Evolutionary conservation across 2,797 vertebrate species (phyloP), one percentile per base, ranked within the genome.

Genomic region (Synanceia verrucosa): DNA sequence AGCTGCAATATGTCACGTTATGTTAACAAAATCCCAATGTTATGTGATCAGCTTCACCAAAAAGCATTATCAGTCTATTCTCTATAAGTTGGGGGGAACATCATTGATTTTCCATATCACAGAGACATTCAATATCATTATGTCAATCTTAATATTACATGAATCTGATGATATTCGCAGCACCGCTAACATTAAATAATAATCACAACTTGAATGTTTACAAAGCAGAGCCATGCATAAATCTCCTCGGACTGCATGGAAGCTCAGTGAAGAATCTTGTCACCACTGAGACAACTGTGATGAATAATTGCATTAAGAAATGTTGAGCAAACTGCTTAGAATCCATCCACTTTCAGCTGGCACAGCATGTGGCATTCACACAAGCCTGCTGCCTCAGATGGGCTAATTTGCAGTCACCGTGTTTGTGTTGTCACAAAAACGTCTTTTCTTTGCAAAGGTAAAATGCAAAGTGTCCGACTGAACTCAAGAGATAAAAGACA

Each of bases 401-500:
- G 52, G 74, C 61, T 66, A 65, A 80, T 79, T 70, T 71, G 41
- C 69, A 61, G 75, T 18, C 10, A 13, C 51, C 34, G n/a, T 57
- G 46, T 83, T 78, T 41, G 48, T 62, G 51, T 70, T 75, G 52
- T 73, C 68, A 73, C 28, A 55, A 87, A n/a, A 82, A 80, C 44
- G 62, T 44, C 24, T 76, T 52, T 26, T 72, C 53, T 21, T 43
- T 55, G 52, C 36, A 66, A 85, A 74, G 70, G 63, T 75, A 74
- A 78, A 87, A 87, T 50, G 63, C 48, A 78, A 81, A 82, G 34
- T 46, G 33, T 76, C 57, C 39, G 78, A 47, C 76, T 78, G 70
- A 78, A 73, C 48, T 59, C 33, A 16, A n/a, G 65, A 78, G 72
- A 85, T 84, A 77, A 82, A 84, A 81, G 66, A 65, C 44, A 67